Percentiles rank a stretch among this genome's conserved stretches.
These are phyloP conservation scores for Heliconius congener DNA, from an alignment of 1,140 invertebrate species.

Conservation along the genomic window DNA sequence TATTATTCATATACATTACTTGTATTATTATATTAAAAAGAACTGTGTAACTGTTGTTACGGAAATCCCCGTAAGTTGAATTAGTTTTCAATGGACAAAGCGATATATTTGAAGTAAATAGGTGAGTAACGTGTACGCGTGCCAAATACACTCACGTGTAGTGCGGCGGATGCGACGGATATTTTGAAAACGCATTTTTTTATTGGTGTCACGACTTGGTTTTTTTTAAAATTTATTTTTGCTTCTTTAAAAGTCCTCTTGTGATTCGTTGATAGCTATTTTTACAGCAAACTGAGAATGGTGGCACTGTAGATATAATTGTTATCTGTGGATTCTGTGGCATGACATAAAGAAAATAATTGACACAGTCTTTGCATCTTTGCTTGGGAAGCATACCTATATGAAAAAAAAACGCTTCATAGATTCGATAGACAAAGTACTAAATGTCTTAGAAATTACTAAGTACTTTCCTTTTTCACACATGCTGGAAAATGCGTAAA, in stretches of 20 bases:
- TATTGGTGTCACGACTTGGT: constrained; percentile 8
- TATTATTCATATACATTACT: too few species aligned
- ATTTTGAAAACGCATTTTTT: constrained; percentile 13
- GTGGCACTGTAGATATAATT: neutral
- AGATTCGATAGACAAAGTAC: too few species aligned
- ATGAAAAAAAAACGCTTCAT: too few species aligned
- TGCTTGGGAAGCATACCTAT: too few species aligned
- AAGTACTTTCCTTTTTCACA: too few species aligned
- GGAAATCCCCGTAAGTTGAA: constrained; percentile 18
- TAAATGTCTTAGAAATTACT: too few species aligned
- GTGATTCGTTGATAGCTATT: neutral
- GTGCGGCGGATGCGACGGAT: constrained; percentile 19
- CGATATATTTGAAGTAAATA: constrained; percentile 25
- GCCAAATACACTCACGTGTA: constrained; percentile 30
- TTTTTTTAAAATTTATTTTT: neutral
- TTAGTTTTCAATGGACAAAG: constrained; percentile 24
- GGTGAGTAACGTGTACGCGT: constrained; percentile 26
- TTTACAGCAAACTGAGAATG: neutral
- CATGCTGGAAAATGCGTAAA: too few species aligned
- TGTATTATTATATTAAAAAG: too few species aligned
- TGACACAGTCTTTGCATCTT: neutral
- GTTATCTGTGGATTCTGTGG: neutral
- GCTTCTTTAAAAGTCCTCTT: neutral
- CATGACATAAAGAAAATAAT: neutral
- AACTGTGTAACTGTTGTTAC: neutral